A percentile compares a stretch with the other conserved stretches of the same genome.
Evolutionary conservation across 2,888 invertebrate species (phyloP).

Genomic region (Rhabditoides inermis): DNA sequence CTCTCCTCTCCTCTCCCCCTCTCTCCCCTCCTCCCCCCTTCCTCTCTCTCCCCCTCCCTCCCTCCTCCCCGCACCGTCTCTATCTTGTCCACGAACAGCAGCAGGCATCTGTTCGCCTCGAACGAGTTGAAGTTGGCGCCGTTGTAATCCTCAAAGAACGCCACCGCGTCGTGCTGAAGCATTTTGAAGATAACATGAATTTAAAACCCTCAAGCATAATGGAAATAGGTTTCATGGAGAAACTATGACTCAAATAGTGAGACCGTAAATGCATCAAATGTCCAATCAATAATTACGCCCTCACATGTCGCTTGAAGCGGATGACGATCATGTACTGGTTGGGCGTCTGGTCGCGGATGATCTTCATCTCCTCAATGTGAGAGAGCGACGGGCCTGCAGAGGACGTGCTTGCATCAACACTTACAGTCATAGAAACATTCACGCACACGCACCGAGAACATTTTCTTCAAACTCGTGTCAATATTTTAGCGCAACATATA

Average conservation of each 20-base stretch:
- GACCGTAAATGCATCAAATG: background rate
- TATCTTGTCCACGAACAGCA: conserved; percentile 87
- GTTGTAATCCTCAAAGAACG: conserved; percentile 86
- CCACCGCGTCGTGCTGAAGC: conserved; percentile 69
- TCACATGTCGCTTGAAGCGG: conserved; percentile 65
- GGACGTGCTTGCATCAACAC: background rate
- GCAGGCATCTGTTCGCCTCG: conserved; percentile 82
- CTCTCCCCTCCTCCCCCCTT: no score
- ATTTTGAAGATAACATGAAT: background rate
- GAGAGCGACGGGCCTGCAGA: conserved; percentile 6
- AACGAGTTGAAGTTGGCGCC: conserved; percentile 84
- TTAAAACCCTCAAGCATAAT: background rate
- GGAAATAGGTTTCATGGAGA: background rate
- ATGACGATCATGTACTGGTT: conserved; percentile 96
- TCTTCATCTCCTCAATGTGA: conserved; percentile 57
- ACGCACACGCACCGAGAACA: background rate
- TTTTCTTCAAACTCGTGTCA: background rate
- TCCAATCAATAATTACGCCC: background rate
- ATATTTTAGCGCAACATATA: background rate
- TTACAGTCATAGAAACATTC: background rate
- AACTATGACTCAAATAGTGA: background rate
- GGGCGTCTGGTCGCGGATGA: conserved; percentile 75
- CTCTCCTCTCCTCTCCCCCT: no score
- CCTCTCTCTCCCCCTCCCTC: no score
- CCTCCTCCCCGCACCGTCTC: no score